phyloP scores from a whole-genome alignment of 2,888 invertebrate species.

The Ethmia dodecea region DNA sequence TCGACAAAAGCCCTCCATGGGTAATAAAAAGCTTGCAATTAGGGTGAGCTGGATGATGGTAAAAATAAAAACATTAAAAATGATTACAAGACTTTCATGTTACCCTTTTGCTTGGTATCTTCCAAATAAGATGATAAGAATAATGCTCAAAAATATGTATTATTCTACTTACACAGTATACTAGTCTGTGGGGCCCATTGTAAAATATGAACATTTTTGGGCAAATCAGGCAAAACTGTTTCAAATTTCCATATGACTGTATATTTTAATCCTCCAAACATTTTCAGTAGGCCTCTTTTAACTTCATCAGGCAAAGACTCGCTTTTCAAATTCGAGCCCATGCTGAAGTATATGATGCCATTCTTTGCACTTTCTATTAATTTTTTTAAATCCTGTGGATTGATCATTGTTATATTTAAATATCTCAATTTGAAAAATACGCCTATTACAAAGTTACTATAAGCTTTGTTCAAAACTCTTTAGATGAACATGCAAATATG shows the following conservation, averaged over 20 bases:
- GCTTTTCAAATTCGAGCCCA: conserved; percentile 48
- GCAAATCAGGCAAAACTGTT: conserved; percentile 29
- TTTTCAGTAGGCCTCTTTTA: conserved; percentile 31
- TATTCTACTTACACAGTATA: conserved; percentile 28
- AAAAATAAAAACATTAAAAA: no score
- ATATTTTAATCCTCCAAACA: conserved; percentile 46
- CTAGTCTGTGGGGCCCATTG: conserved; percentile 49
- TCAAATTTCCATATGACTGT: conserved; percentile 58
- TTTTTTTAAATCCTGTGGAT: conserved; percentile 35
- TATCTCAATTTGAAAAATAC: no score
- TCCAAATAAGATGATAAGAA: no score
- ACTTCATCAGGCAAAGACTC: conserved; percentile 32
- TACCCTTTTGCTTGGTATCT: no score
- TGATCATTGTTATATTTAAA: no score
- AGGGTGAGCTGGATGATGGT: conserved; percentile 41
- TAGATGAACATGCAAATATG: no score
- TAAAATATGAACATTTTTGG: conserved; percentile 42
- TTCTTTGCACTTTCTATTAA: conserved; percentile 41
- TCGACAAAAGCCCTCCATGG: conserved; percentile 54
- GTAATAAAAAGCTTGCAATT: conserved; percentile 53
- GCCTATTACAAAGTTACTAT: no score
- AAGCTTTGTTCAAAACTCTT: no score
- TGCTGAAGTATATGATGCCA: conserved; percentile 54
- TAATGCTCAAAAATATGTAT: no score
- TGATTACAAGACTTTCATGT: no score